Evolutionary conservation across 2,113 vertebrate genomes (phyloP).

Genomic region (Hyperopisus bebe): DNA sequence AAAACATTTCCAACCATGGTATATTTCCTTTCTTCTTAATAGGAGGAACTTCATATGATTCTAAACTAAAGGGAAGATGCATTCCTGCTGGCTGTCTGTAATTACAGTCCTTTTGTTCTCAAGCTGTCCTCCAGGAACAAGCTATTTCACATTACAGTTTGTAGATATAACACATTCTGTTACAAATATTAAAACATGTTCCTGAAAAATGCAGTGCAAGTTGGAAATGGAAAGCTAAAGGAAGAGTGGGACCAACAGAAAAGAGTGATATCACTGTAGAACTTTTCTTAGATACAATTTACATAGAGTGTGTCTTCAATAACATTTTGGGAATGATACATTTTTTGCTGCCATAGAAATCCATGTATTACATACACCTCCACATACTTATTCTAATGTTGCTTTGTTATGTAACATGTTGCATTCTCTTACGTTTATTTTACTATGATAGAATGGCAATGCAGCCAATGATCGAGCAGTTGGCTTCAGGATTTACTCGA

Average conservation of each 20-base stretch:
- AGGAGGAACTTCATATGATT: background rate
- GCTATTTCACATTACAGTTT: background rate
- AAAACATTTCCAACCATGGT: background rate
- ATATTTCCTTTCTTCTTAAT: background rate
- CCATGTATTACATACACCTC: background rate
- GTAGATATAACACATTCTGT: background rate
- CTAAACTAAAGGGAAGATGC: background rate
- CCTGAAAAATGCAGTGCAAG: conserved; percentile 31
- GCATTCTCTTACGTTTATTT: background rate
- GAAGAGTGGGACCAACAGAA: background rate
- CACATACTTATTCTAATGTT: background rate
- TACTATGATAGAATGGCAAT: background rate
- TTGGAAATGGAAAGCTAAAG: background rate
- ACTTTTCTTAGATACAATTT: conserved; percentile 31
- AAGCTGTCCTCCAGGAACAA: conserved; percentile 3
- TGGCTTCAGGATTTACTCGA: conserved; percentile 42
- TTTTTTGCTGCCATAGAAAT: background rate
- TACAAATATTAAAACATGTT: background rate
- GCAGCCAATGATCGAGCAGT: conserved; percentile 11
- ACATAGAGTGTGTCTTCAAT: conserved; percentile 5
- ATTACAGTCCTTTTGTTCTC: background rate
- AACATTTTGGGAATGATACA: background rate
- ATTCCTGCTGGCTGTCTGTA: background rate
- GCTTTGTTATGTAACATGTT: background rate
- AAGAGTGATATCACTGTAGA: background rate